These are phyloP conservation scores for Ranitomeya imitator DNA, from an alignment of 2,113 vertebrate genomes.

Conservation along the genomic window DNA sequence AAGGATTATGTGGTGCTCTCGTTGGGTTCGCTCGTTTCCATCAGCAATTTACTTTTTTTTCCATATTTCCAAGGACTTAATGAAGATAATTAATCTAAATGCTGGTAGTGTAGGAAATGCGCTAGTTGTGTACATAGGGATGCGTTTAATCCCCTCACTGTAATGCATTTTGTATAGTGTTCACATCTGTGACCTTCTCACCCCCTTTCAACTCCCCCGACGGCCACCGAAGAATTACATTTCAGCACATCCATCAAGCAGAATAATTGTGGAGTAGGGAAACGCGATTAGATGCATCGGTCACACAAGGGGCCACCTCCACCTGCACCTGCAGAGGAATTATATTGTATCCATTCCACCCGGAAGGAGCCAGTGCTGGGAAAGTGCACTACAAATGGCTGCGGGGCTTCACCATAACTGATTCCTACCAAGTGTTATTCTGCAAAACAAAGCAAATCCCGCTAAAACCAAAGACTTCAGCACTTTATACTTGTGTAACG, in stretches of 20 bases:
- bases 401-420: conserved; percentile 9
- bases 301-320: conserved; percentile 49
- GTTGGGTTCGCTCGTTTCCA: conserved; percentile 11
- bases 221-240: conserved; percentile 30
- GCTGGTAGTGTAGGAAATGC: conserved; percentile 30
- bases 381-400: background rate
- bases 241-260: conserved; percentile 41
- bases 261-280: conserved; percentile 29
- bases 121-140: conserved; percentile 31
- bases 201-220: conserved; percentile 35
- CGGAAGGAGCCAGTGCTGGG: background rate
- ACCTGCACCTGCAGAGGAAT: conserved; percentile 27
- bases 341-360: background rate
- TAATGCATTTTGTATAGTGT: conserved; percentile 18
- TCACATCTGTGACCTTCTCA: conserved; percentile 43
- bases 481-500: background rate
- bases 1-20: background rate
- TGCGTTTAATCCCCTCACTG: conserved; percentile 19
- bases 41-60: conserved; percentile 21
- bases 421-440: background rate
- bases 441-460: background rate
- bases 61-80: conserved; percentile 7
- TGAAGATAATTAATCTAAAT: conserved; percentile 36
- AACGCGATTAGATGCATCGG: conserved; percentile 12
- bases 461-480: background rate